Conservation (phyloP, 2,797 vertebrate species). For the Lemur catta region DNA sequence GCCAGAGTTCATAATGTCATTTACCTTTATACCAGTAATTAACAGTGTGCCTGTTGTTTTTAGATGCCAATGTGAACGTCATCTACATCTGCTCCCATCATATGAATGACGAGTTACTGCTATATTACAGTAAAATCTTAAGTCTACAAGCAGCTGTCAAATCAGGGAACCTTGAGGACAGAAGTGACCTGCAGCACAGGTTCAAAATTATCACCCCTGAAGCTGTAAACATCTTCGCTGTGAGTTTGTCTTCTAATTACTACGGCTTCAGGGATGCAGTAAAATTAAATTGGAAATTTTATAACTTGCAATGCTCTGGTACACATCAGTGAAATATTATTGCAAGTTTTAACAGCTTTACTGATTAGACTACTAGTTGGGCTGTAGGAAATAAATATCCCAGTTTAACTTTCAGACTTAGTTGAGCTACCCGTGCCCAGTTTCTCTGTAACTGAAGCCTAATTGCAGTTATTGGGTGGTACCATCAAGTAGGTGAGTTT, state of each 20-base stretch:
- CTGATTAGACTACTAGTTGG: slow-evolving; percentile 87
- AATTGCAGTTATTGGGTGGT: slow-evolving; percentile 58
- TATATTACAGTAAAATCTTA: slow-evolving; percentile 91
- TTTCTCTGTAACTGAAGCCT: slow-evolving; percentile 62
- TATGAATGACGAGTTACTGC: slow-evolving; percentile 88
- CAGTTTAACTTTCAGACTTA: slow-evolving; percentile 83
- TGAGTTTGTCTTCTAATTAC: slow-evolving; percentile 89
- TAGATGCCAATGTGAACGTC: slow-evolving; percentile 93
- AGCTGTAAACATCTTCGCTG: slow-evolving; percentile 91
- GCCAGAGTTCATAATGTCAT: slow-evolving; percentile 37
- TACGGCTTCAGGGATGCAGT: slow-evolving; percentile 85
- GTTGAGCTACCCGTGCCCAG: slow-evolving; percentile 72
- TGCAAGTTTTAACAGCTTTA: slow-evolving; percentile 86
- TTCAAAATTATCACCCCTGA: slow-evolving; percentile 94
- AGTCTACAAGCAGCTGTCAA: slow-evolving; percentile 85
- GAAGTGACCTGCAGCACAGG: slow-evolving; percentile 85
- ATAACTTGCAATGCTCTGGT: slow-evolving; percentile 86
- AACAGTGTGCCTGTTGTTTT: slow-evolving; percentile 77
- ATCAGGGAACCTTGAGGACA: slow-evolving; percentile 82
- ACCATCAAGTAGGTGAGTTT: slow-evolving; percentile 78
- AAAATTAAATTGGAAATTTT: slow-evolving; percentile 91
- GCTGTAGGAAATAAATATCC: slow-evolving; percentile 83
- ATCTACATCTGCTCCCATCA: slow-evolving; percentile 91
- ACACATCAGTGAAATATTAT: slow-evolving; percentile 88
- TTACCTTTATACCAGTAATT: slow-evolving; percentile 71